Conservation (phyloP, 1,140 invertebrate genomes). For the Ceratosolen fusciceps region DNA sequence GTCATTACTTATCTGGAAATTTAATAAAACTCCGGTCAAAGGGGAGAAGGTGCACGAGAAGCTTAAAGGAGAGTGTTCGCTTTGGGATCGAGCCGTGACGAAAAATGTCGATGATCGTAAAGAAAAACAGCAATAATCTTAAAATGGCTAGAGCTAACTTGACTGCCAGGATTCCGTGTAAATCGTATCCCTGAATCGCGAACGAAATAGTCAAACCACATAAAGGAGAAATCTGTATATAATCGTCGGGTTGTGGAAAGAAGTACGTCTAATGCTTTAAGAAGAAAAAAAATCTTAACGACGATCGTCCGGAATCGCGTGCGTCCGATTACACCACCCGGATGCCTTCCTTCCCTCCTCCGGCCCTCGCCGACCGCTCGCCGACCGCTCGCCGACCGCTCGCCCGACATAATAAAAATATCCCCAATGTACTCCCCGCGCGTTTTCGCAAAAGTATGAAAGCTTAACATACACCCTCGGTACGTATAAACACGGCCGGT, state of each 20-base stretch:
- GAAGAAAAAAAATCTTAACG: constrained; percentile 50
- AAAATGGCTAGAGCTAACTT: neutral
- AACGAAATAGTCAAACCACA: neutral
- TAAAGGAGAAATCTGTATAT: constrained; percentile 8
- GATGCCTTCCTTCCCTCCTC: constrained; percentile 18
- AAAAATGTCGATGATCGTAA: constrained; percentile 5
- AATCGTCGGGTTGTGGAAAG: constrained; percentile 19
- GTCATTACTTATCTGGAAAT: too few relatives aligned
- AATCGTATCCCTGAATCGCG: constrained; percentile 19
- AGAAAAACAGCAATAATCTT: constrained; percentile 8
- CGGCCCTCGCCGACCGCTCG: too few relatives aligned
- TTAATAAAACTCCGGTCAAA: too few relatives aligned
- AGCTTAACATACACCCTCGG: constrained; percentile 29
- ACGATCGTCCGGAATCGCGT: constrained; percentile 49
- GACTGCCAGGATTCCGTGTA: constrained; percentile 1
- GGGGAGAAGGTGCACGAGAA: too few relatives aligned
- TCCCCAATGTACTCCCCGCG: constrained; percentile 41
- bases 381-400: too few relatives aligned
- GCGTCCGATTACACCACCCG: constrained; percentile 50
- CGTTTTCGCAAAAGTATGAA: constrained; percentile 56
- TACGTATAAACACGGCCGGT: neutral
- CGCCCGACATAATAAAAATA: constrained; percentile 53
- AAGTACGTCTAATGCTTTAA: neutral
- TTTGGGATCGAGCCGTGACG: neutral
- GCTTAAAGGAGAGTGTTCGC: too few relatives aligned